phyloP scores from a whole-genome alignment of 2,797 vertebrate genomes.

The Tachyglossus aculeatus region DNA sequence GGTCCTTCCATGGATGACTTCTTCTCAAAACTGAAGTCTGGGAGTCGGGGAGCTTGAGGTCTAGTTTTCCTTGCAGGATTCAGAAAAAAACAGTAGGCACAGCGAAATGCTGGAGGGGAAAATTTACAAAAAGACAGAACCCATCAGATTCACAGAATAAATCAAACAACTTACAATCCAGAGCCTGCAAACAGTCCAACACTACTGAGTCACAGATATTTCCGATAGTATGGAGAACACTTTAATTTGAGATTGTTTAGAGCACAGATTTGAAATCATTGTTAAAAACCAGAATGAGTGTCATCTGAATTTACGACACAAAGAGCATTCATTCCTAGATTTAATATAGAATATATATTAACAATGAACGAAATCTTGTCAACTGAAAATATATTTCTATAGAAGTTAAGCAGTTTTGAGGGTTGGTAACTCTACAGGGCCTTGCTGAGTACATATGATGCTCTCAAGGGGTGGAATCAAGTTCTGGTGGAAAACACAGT shows the following conservation, averaged over 20 bases:
- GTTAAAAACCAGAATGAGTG: slow-evolving; percentile 20
- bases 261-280: slow-evolving; percentile 13
- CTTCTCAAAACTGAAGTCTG: slow-evolving; percentile 82
- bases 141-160: slow-evolving; percentile 39
- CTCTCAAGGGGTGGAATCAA: not conserved
- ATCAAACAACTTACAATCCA: slow-evolving; percentile 23
- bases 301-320: slow-evolving; percentile 27
- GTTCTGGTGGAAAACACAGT: not conserved
- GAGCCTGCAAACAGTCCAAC: slow-evolving; percentile 24
- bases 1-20: slow-evolving; percentile 63
- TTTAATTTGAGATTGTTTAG: slow-evolving; percentile 29
- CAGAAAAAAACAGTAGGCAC: slow-evolving; percentile 97
- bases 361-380: slow-evolving; percentile 28
- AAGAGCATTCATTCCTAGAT: slow-evolving; percentile 21
- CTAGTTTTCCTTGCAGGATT: slow-evolving; percentile 97
- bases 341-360: not conserved
- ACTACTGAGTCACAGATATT: slow-evolving; percentile 17
- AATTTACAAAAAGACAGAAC: slow-evolving; percentile 36
- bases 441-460: slow-evolving; percentile 15
- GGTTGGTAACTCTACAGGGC: slow-evolving; percentile 7
- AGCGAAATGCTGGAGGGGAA: slow-evolving; percentile 88
- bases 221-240: slow-evolving; percentile 14
- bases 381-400: slow-evolving; percentile 7
- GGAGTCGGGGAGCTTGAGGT: slow-evolving; percentile 90
- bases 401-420: not conserved